Conservation (phyloP, 1,140 invertebrate genomes). For the Orussus abietinus region DNA sequence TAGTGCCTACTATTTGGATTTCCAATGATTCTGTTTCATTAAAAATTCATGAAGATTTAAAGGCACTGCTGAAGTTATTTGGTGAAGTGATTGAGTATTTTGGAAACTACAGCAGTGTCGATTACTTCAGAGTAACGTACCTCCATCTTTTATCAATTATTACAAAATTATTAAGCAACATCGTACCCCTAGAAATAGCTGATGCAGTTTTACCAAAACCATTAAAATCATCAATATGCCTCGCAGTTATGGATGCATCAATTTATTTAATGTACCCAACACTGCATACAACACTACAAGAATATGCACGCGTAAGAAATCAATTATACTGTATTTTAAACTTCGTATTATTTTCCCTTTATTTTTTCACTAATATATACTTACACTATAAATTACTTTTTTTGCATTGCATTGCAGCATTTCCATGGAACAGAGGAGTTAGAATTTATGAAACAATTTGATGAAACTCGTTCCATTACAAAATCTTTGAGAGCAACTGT, state of each 20-base stretch:
- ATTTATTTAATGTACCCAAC: conserved; percentile 37
- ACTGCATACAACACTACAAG: conserved; percentile 31
- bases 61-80: conserved; percentile 29
- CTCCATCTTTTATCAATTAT: conserved; percentile 33
- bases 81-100: conserved; percentile 39
- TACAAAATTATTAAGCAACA: conserved; percentile 33
- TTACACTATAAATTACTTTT: conserved; percentile 3
- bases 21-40: conserved; percentile 30
- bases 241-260: conserved; percentile 37
- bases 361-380: conserved; percentile 5
- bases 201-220: conserved; percentile 33
- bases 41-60: conserved; percentile 37
- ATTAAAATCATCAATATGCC: conserved; percentile 32
- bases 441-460: conserved; percentile 29
- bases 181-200: conserved; percentile 41
- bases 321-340: conserved; percentile 6
- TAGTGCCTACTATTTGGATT: conserved; percentile 43
- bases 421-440: conserved; percentile 29
- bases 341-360: not conserved
- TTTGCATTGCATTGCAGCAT: conserved; percentile 23
- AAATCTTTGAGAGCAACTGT: conserved; percentile 42
- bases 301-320: conserved; percentile 37
- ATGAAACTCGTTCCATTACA: conserved; percentile 31
- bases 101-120: conserved; percentile 24
- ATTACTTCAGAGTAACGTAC: conserved; percentile 38